These are phyloP conservation scores for Paradoxurus hermaphroditus DNA, from an alignment of 2,113 vertebrate genomes.

Conservation along the genomic window DNA sequence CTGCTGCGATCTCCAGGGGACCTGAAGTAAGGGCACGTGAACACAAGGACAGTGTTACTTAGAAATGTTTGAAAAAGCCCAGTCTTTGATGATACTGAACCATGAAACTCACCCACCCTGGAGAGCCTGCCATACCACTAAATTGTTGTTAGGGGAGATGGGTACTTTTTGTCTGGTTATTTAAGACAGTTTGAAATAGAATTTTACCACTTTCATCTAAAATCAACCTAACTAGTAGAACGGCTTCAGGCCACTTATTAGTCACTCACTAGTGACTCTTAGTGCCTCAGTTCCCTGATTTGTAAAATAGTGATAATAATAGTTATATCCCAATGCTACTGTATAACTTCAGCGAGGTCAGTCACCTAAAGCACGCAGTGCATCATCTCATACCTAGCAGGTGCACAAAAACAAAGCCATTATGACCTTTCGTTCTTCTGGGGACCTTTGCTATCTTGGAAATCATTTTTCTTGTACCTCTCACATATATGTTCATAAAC, in stretches of 20 bases:
- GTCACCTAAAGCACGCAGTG: background rate
- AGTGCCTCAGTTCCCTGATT: background rate
- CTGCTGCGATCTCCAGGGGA: background rate
- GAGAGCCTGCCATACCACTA: background rate
- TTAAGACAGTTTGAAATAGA: background rate
- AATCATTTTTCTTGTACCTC: background rate
- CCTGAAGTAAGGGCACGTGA: background rate
- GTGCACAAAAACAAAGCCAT: background rate
- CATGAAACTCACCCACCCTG: background rate
- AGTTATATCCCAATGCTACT: fast-evolving
- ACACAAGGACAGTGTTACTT: background rate
- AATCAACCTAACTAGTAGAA: background rate
- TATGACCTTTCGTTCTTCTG: background rate
- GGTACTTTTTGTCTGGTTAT: background rate
- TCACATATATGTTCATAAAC: background rate
- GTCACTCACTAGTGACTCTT: background rate
- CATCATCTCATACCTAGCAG: background rate
- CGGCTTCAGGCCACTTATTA: background rate
- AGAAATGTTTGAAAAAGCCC: background rate
- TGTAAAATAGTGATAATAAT: background rate
- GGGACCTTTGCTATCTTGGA: background rate
- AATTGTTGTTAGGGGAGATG: background rate
- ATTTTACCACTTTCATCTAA: background rate
- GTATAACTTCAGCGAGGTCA: background rate
- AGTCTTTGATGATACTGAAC: background rate